Evolutionary conservation across 1,140 invertebrate species (phyloP).

Genomic region (Coenobita brevimanus): DNA sequence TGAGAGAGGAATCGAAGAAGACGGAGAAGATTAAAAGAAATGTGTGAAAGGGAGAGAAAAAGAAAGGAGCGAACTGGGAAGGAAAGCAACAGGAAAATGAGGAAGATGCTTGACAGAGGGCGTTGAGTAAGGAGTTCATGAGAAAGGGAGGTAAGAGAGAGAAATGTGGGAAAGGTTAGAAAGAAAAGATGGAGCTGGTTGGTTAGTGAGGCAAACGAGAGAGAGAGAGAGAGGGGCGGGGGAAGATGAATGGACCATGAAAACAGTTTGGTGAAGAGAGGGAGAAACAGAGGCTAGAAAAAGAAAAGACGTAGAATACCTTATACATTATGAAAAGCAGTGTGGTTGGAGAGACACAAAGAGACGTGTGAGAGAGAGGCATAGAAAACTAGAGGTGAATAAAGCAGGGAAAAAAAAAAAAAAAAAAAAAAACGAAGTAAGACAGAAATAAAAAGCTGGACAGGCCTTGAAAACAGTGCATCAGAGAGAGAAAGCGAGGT

Average conservation of each 20-base stretch:
- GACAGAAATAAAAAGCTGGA: background rate
- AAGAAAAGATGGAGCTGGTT: background rate
- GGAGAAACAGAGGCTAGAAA: too few relatives aligned
- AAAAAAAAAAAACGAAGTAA: background rate
- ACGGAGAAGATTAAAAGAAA: too few relatives aligned
- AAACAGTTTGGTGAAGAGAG: background rate
- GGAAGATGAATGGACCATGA: background rate
- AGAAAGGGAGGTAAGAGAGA: background rate
- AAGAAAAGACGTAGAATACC: too few relatives aligned
- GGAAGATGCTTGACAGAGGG: too few relatives aligned
- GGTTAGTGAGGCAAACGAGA: background rate
- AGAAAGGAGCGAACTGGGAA: too few relatives aligned
- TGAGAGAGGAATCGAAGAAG: too few relatives aligned
- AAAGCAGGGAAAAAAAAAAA: background rate
- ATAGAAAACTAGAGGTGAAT: background rate
- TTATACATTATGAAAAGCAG: too few relatives aligned
- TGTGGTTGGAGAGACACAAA: too few relatives aligned
- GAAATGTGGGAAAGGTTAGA: background rate
- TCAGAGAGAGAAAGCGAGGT: slow-evolving; percentile 14
- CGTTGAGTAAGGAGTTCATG: background rate
- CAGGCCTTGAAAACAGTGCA: slow-evolving; percentile 5
- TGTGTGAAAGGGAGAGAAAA: too few relatives aligned
- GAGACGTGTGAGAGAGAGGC: too few relatives aligned
- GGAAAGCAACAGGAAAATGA: too few relatives aligned
- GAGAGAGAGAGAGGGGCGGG: background rate